These are phyloP conservation scores for Pangasius sanitwongsei DNA, from an alignment of 2,797 vertebrate species.

Conservation along the genomic window DNA sequence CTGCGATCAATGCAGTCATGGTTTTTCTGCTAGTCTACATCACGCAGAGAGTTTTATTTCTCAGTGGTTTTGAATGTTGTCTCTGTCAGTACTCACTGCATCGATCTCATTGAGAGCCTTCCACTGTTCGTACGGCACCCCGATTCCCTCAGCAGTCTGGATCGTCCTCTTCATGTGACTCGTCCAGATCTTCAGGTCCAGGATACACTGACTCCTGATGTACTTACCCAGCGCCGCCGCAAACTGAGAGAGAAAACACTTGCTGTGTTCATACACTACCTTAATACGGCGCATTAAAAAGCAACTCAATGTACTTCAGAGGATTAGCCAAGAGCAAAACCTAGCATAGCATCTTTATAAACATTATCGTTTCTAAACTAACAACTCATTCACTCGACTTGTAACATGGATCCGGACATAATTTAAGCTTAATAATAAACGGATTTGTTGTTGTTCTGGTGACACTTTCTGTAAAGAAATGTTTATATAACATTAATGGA, in stretches of 20 bases:
- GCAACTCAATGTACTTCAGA: background rate
- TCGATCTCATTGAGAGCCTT: conserved; percentile 92
- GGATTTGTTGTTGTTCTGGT: background rate
- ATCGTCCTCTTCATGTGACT: conserved; percentile 93
- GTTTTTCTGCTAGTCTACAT: background rate
- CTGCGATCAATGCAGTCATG: background rate
- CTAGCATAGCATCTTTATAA: background rate
- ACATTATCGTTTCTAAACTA: background rate
- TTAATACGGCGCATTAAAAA: background rate
- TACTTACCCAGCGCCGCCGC: conserved; percentile 78
- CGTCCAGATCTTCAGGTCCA: conserved; percentile 89
- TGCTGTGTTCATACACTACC: background rate
- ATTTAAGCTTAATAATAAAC: background rate
- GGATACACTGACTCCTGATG: conserved; percentile 80
- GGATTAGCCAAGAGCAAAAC: background rate
- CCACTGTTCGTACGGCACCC: conserved; percentile 88
- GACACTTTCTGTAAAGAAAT: background rate
- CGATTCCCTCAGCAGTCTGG: conserved; percentile 86
- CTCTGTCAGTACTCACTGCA: conserved; percentile 75
- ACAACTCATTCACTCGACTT: background rate
- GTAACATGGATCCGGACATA: background rate
- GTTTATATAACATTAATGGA: background rate
- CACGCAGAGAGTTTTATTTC: too few relatives aligned
- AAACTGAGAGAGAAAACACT: conserved; percentile 69
- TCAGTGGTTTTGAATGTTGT: background rate